Percentiles rank a stretch among this genome's conserved stretches.
These are phyloP conservation scores for Platichthys flesus DNA, from an alignment of 2,113 vertebrate species.

Conservation along the genomic window DNA sequence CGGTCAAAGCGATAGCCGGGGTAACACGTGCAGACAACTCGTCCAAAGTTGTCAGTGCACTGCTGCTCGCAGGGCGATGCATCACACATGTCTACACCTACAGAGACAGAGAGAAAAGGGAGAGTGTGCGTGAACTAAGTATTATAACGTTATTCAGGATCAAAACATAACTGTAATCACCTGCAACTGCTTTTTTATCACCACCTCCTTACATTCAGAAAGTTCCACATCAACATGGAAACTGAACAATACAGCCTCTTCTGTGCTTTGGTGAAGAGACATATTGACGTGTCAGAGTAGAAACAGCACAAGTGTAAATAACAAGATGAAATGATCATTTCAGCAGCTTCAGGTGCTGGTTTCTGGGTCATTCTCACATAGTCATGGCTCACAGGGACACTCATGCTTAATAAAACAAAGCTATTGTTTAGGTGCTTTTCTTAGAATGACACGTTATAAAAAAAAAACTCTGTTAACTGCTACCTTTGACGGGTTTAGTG, in stretches of 20 bases:
- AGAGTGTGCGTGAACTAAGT: background rate
- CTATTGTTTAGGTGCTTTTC: background rate
- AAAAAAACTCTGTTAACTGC: background rate
- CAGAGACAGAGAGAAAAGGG: background rate
- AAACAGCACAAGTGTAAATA: background rate
- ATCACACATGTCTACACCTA: conserved; percentile 82
- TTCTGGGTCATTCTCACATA: background rate
- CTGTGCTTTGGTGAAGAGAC: background rate
- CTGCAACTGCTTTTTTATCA: background rate
- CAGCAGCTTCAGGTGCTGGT: background rate
- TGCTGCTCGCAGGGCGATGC: conserved; percentile 85
- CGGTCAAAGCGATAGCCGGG: conserved; percentile 83
- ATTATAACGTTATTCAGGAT: background rate
- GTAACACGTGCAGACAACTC: conserved; percentile 84
- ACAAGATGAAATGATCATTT: background rate
- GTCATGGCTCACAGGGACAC: background rate
- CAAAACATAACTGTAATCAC: background rate
- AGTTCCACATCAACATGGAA: background rate
- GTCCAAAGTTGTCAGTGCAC: conserved; percentile 85
- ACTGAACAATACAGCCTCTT: background rate
- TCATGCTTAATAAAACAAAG: background rate
- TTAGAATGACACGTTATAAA: background rate
- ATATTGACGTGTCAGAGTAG: background rate
- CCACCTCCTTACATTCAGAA: background rate
- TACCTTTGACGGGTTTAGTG: background rate